phyloP scores from a whole-genome alignment of 2,113 vertebrate genomes.

The Oceanodroma tethys region DNA sequence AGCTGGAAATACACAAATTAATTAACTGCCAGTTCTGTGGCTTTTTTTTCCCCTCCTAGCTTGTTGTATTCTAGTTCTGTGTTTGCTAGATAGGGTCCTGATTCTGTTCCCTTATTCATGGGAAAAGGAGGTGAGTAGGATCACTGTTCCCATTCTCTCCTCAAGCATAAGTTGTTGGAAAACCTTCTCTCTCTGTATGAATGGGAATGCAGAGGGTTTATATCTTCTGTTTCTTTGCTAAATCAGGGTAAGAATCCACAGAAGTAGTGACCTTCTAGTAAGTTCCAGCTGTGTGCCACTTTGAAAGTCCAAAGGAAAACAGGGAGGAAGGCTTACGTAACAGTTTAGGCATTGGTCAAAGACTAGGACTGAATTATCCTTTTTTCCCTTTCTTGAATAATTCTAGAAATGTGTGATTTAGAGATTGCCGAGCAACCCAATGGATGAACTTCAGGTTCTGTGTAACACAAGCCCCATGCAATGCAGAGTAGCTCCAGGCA shows the following conservation, averaged over 20 bases:
- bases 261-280: background rate
- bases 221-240: background rate
- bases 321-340: background rate
- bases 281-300: background rate
- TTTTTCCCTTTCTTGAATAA: background rate
- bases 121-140: background rate
- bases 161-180: background rate
- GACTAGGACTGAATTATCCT: background rate
- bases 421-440: background rate
- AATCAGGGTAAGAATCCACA: background rate
- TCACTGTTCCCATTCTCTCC: background rate
- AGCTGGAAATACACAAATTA: slow-evolving; percentile 21
- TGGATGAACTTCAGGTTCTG: background rate
- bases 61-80: background rate
- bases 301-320: background rate
- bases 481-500: background rate
- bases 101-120: background rate
- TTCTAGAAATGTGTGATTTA: background rate
- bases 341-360: background rate
- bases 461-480: background rate
- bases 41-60: background rate
- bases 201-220: background rate
- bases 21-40: background rate
- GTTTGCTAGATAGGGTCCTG: background rate
- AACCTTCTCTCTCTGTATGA: background rate